Percentiles rank a stretch among this genome's conserved stretches.
phyloP scores from a whole-genome alignment of 2,888 invertebrate genomes.

The Tenodera sinensis region DNA sequence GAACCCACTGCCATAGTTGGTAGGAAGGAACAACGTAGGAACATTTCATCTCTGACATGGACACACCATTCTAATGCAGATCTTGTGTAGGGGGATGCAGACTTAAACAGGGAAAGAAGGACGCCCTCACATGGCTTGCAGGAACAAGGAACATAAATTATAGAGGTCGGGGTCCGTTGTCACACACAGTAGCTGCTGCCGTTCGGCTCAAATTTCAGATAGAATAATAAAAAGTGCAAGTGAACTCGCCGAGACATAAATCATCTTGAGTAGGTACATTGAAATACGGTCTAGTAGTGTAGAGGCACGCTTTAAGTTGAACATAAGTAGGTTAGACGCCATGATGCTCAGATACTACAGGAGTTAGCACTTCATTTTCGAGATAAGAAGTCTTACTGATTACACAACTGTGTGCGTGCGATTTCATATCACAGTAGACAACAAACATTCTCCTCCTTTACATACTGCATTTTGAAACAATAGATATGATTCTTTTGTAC shows the following conservation, averaged over 20 bases:
- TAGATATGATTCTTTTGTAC: too few relatives aligned
- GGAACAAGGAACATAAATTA: background rate
- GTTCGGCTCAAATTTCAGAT: background rate
- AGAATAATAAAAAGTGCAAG: background rate
- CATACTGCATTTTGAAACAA: too few relatives aligned
- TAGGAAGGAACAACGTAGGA: background rate
- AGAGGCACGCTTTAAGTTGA: too few relatives aligned
- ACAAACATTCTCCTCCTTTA: too few relatives aligned
- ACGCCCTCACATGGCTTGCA: background rate
- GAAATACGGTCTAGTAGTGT: too few relatives aligned
- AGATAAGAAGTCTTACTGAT: too few relatives aligned
- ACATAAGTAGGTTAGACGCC: too few relatives aligned
- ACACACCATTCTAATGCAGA: background rate
- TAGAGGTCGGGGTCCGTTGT: background rate
- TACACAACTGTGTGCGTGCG: too few relatives aligned
- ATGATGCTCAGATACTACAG: too few relatives aligned
- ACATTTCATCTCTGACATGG: background rate
- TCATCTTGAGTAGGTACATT: background rate
- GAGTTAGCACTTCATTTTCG: too few relatives aligned
- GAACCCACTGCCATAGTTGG: background rate
- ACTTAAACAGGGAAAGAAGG: background rate
- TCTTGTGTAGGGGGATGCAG: background rate
- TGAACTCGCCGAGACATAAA: background rate
- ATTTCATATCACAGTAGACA: too few relatives aligned
- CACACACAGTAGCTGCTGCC: background rate